phyloP scores from a whole-genome alignment of 2,113 vertebrate genomes.

The Sinocyclocheilus anophthalmus region DNA sequence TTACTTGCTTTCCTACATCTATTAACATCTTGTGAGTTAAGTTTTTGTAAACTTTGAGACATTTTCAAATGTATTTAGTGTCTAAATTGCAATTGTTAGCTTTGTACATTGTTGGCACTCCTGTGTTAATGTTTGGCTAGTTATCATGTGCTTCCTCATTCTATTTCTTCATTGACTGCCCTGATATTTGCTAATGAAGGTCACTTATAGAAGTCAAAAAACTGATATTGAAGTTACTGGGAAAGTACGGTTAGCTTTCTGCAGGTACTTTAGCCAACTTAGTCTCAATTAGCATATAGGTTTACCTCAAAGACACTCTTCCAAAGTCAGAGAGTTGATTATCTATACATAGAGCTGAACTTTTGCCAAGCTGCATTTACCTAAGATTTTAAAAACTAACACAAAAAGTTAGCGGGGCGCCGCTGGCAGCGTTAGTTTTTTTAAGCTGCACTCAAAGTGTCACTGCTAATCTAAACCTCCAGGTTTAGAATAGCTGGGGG shows the following conservation, averaged over 20 bases:
- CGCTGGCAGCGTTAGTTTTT: conserved; percentile 27
- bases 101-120: neutral
- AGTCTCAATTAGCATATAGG: neutral
- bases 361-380: conserved; percentile 25
- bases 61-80: neutral
- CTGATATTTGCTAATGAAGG: neutral
- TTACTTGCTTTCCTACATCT: neutral
- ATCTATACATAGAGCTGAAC: conserved; percentile 30
- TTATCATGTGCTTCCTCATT: neutral
- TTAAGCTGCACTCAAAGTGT: conserved; percentile 26
- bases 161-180: neutral
- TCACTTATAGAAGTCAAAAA: neutral
- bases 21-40: neutral
- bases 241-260: neutral
- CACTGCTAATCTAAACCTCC: conserved; percentile 5
- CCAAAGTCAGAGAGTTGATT: neutral
- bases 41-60: neutral
- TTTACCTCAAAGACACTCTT: conserved; percentile 13
- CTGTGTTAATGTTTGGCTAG: neutral
- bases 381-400: conserved; percentile 17
- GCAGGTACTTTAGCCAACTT: neutral
- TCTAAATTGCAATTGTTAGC: neutral
- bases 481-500: conserved; percentile 40
- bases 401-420: conserved; percentile 16
- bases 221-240: neutral